Percentiles rank a stretch among this genome's conserved stretches.
Evolutionary conservation across 2,797 vertebrate species (phyloP).

Genomic region (Neomorphus geoffroyi): DNA sequence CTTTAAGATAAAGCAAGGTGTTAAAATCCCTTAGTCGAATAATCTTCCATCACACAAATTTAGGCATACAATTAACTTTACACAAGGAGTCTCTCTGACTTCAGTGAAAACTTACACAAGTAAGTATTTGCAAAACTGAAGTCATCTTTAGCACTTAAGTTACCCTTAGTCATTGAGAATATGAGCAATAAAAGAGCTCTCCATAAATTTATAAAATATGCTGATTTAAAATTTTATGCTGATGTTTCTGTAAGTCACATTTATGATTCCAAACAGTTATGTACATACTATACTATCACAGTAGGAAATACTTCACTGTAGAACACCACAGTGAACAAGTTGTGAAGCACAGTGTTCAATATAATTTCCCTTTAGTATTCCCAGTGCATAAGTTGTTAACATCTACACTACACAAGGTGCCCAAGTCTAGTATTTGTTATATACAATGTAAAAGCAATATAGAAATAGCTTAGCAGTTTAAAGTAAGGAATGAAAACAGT

Average conservation of each 20-base stretch:
- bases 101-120: constrained; percentile 26
- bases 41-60: constrained; percentile 19
- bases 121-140: constrained; percentile 41
- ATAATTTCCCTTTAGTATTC: constrained; percentile 67
- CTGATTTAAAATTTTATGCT: constrained; percentile 70
- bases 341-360: constrained; percentile 76
- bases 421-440: constrained; percentile 53
- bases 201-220: constrained; percentile 75
- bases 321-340: constrained; percentile 73
- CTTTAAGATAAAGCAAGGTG: constrained; percentile 62
- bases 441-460: constrained; percentile 59
- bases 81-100: constrained; percentile 11
- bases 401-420: constrained; percentile 30
- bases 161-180: constrained; percentile 53
- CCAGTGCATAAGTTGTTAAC: constrained; percentile 56
- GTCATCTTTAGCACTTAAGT: constrained; percentile 51
- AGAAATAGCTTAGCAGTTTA: constrained; percentile 53
- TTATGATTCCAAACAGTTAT: constrained; percentile 68
- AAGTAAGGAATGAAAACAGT: constrained; percentile 49
- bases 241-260: constrained; percentile 70
- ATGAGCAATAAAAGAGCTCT: constrained; percentile 73
- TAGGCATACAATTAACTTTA: constrained; percentile 17
- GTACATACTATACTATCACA: constrained; percentile 69
- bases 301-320: constrained; percentile 68
- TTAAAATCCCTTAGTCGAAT: constrained; percentile 49